A percentile compares a stretch with the other conserved stretches of the same genome.
Conservation (phyloP, 2,888 invertebrate species). For the Craniophora ligustri region DNA sequence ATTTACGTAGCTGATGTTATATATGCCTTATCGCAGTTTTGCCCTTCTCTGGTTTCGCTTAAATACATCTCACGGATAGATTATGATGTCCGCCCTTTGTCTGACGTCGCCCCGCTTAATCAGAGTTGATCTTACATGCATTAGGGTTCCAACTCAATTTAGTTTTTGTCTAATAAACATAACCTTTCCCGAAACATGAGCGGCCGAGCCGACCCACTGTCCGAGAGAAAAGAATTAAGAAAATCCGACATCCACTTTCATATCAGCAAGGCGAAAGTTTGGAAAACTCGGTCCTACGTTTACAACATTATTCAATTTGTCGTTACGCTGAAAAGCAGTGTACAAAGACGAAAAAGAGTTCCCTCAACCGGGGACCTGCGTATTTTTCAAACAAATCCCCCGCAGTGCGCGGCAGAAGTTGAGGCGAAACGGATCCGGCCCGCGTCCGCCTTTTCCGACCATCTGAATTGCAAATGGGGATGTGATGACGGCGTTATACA, state of each 20-base stretch:
- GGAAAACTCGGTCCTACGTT: slow-evolving; percentile 59
- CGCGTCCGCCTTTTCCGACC: slow-evolving; percentile 83
- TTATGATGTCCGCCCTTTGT: slow-evolving; percentile 54
- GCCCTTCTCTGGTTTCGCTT: slow-evolving; percentile 51
- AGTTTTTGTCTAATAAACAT: slow-evolving; percentile 39
- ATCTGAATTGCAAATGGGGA: slow-evolving; percentile 87
- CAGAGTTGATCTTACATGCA: slow-evolving; percentile 48
- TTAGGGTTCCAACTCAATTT: slow-evolving; percentile 30
- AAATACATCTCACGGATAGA: slow-evolving; percentile 51
- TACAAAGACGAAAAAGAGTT: slow-evolving; percentile 72
- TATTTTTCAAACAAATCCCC: slow-evolving; percentile 84
- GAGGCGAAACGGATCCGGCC: slow-evolving; percentile 67
- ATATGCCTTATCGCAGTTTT: slow-evolving; percentile 35
- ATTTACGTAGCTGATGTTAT: slow-evolving; percentile 36
- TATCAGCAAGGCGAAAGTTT: slow-evolving; percentile 53
- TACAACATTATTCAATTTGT: slow-evolving; percentile 81
- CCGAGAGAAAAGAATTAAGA: slow-evolving; percentile 52
- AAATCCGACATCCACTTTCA: slow-evolving; percentile 47
- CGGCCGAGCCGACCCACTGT: slow-evolving; percentile 33
- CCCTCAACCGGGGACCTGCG: slow-evolving; percentile 67
- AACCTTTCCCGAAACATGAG: slow-evolving; percentile 24
- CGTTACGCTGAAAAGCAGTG: slow-evolving; percentile 74
- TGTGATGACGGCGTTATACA: slow-evolving; percentile 84
- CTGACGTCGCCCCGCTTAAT: slow-evolving; percentile 46
- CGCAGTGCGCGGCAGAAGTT: slow-evolving; percentile 73